phyloP scores from a whole-genome alignment of 2,888 invertebrate species.

The Rhagonycha lutea region DNA sequence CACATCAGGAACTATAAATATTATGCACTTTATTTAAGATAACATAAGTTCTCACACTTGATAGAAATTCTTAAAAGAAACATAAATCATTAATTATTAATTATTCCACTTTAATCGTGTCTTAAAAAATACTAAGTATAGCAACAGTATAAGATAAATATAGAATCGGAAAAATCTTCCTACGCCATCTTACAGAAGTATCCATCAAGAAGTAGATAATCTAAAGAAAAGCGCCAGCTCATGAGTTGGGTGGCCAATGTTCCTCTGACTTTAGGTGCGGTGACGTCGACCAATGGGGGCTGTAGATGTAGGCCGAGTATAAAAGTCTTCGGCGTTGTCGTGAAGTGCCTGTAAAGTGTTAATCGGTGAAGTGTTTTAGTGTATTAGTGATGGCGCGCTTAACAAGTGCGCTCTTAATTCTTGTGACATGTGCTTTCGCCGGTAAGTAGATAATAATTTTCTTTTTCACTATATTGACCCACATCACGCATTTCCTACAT shows the following conservation, averaged over 20 bases:
- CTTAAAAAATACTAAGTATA: neutral
- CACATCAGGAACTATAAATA: neutral
- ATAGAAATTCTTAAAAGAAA: neutral
- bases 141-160: neutral
- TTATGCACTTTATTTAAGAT: neutral
- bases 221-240: constrained; percentile 42
- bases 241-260: constrained; percentile 45
- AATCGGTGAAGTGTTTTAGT: constrained; percentile 50
- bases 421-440: constrained; percentile 46
- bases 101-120: neutral
- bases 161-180: neutral
- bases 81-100: neutral
- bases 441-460: constrained; percentile 45
- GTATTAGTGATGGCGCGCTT: constrained; percentile 53
- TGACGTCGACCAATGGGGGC: constrained; percentile 52
- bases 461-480: constrained; percentile 14
- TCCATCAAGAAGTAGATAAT: constrained; percentile 13
- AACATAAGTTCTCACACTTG: neutral
- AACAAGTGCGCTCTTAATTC: constrained; percentile 48
- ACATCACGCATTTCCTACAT: constrained; percentile 8
- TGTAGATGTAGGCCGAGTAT: constrained; percentile 55
- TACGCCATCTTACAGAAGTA: constrained; percentile 16
- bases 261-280: constrained; percentile 46
- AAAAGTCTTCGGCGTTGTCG: constrained; percentile 51
- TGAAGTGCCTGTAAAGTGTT: constrained; percentile 53